These are phyloP conservation scores for Aegotheles bennettii DNA, from an alignment of 2,113 vertebrate species.

Conservation along the genomic window DNA sequence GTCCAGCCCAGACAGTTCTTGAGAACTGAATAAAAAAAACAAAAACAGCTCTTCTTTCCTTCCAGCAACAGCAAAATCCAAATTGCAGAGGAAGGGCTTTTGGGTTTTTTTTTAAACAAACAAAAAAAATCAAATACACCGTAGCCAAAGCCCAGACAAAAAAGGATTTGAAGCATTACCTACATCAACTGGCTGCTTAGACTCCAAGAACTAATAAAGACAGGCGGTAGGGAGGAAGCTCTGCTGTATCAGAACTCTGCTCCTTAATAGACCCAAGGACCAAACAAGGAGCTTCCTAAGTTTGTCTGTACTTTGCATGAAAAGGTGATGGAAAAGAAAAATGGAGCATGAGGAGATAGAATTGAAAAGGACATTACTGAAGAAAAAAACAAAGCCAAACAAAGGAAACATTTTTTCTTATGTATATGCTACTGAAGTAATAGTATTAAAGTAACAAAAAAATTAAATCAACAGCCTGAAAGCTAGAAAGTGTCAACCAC, in stretches of 20 bases:
- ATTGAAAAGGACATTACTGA: not conserved
- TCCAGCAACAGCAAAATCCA: not conserved
- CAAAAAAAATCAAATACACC: not conserved
- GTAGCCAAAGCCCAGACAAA: not conserved
- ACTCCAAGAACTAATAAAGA: not conserved
- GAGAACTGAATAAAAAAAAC: not conserved
- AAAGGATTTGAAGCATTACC: not conserved
- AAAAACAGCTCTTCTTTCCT: not conserved
- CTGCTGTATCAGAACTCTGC: not conserved
- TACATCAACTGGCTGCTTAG: not conserved
- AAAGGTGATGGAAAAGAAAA: not conserved
- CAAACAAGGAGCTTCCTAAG: not conserved
- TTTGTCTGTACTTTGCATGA: not conserved
- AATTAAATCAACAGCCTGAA: not conserved
- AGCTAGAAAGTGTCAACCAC: not conserved
- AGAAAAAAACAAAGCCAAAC: not conserved
- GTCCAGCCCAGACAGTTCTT: not conserved
- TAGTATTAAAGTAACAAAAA: not conserved
- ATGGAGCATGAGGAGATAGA: rapidly evolving
- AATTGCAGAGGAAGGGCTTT: not conserved
- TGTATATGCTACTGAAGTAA: not conserved
- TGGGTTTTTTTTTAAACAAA: not conserved
- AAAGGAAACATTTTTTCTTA: not conserved
- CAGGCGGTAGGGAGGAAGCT: not conserved
- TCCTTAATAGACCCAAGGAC: not conserved